Conservation (phyloP, 1,140 invertebrate genomes). For the Chrysomallon squamiferum region DNA sequence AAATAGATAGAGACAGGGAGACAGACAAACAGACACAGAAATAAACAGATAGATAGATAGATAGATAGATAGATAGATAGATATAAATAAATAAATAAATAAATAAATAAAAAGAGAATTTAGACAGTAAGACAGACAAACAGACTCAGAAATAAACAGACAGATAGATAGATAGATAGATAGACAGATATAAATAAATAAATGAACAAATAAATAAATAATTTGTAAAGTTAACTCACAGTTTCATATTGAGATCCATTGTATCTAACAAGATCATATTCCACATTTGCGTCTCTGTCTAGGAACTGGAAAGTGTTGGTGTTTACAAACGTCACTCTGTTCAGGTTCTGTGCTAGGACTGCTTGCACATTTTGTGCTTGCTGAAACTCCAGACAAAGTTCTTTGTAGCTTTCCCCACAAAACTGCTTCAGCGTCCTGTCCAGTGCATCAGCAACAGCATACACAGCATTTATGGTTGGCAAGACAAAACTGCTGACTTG, state of each 20-base stretch:
- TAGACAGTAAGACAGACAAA: too few relatives aligned
- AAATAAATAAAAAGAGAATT: too few relatives aligned
- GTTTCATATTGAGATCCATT: slow-evolving; percentile 23
- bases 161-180: too few relatives aligned
- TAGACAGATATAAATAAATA: too few relatives aligned
- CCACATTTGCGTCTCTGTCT: slow-evolving; percentile 42
- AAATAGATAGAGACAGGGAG: too few relatives aligned
- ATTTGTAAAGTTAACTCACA: slow-evolving; percentile 23
- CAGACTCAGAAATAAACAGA: too few relatives aligned
- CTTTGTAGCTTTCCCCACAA: slow-evolving; percentile 43
- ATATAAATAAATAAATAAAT: too few relatives aligned
- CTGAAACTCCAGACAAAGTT: slow-evolving; percentile 34
- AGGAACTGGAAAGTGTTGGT: slow-evolving; percentile 35
- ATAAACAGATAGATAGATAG: too few relatives aligned
- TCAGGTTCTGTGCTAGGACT: slow-evolving; percentile 36
- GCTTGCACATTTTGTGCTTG: slow-evolving; percentile 26
- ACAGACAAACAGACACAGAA: too few relatives aligned
- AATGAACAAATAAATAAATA: too few relatives aligned
- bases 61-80: too few relatives aligned
- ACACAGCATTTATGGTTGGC: slow-evolving; percentile 54
- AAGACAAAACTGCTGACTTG: slow-evolving; percentile 40
- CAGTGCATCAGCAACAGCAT: slow-evolving; percentile 39
- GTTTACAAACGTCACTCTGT: slow-evolving; percentile 29
- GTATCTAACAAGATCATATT: slow-evolving; percentile 39
- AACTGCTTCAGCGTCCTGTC: slow-evolving; percentile 40